Evolutionary conservation across 2,888 invertebrate species (phyloP), one percentile per base, ranked within the genome.

Genomic region (Patella caerulea): DNA sequence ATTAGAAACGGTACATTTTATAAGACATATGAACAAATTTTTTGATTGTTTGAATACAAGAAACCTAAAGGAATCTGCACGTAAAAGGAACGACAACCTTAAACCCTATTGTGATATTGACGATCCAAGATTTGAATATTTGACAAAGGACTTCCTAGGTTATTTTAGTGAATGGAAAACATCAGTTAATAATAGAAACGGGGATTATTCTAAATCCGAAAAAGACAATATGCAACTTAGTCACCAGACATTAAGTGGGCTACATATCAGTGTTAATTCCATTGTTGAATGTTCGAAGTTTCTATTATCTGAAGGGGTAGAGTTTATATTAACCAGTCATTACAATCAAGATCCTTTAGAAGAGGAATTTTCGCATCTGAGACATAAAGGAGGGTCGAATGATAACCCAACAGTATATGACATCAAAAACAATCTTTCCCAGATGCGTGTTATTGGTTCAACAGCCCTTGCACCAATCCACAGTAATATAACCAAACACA

Each of bases 301-400:
- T 52, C 45, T 73, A 11, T 73, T 72, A 3, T n/a, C 56, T 5
- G 59, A 59, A 72, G 76, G 72, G 9, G 76, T 76, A 29, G 59
- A 56, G n/a, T 72, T 72, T 45, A 24, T 76, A 5, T 70, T 76
- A 7, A 76, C 72, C 71, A 76, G 71, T 45, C 17, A 34, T 11
- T 76, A 69, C 24, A 72, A 73, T 54, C 76, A 76, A 65, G 76
- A 76, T n/a, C 76, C 73, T 1, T 15, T 76, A 5, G 72, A 72
- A 19, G 53, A 71, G 52, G 69, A 76, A n/a, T 76, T 76, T 76
- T 45, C 34, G 3, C 34, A 45, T 45, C 34, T 45, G 34, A 45
- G 34, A 45, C 34, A 45, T 5, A 45, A 45, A 45, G 34, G 34
- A 45, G 34, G 34, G 34, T 45, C 34, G 4, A 45, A 45, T 45